Base-by-base conservation (phyloP, 2,797 vertebrate genomes). In the Tragelaphus oryx region DNA sequence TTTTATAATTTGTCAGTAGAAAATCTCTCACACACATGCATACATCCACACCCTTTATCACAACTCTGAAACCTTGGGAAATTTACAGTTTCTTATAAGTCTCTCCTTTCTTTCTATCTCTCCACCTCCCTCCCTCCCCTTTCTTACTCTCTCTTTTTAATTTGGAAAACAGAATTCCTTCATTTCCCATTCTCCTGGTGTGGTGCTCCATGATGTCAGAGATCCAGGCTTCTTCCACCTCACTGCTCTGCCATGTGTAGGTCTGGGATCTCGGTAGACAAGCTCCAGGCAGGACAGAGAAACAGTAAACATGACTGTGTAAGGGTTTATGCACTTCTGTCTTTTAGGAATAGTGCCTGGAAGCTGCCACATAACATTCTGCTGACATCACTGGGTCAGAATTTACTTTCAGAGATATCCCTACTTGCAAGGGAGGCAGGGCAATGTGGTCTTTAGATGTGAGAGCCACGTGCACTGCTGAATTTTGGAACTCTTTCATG, bases 1-100 rank as follows among this genome's bases (percentile, higher is more conserved):
- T 9, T 62, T 20, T 18, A 62, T 57, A 82, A 86, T 84, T 95
- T 93, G 65, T 82, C 54, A 52, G 83, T 91, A 91, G 62, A 95
- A 93, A 96, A 46, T 78, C 52, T 82, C 28, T 48, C 12, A 16
- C 33, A 6, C 12, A 26, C 60, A 44, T 37, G 57, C 13, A 44
- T 18, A 89, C 5, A 17, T 22, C 8, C 52, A 44, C 24, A 20
- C 18, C 30, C n/a, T 92, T 81, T 81, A 92, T 57, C 54, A 84
- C 41, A 65, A 90, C 79, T 86, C 65, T 75, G 50, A 95, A 84
- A 55, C 57, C 52, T 87, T 26, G 48, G 44, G 50, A 62, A 78
- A 60, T 81, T 62, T 48, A 82, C 4, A 68, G 83, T 89, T 96
- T 60, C 65, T 50, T 75, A 80, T 18, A 30, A 10, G 11, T 57